A percentile compares a stretch with the other conserved stretches of the same genome.
Conservation (phyloP, 2,888 invertebrate genomes). For the Cryptus armator region DNA sequence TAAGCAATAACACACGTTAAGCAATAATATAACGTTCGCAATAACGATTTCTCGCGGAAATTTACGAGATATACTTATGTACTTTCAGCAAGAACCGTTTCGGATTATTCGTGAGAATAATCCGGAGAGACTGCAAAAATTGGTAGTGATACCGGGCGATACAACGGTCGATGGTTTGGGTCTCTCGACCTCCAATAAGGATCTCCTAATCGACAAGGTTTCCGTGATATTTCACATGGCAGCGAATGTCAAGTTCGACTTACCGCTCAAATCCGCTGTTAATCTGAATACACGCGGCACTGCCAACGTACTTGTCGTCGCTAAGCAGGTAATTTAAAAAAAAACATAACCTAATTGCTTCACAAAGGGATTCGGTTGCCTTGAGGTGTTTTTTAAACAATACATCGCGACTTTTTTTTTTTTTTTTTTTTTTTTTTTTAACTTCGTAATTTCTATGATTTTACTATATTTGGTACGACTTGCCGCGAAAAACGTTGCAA, state of each 20-base stretch:
- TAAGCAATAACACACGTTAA: too few relatives aligned
- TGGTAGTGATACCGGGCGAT: constrained; percentile 89
- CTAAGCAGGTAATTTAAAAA: constrained; percentile 79
- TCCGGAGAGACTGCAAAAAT: constrained; percentile 88
- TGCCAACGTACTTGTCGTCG: constrained; percentile 86
- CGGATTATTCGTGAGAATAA: constrained; percentile 85
- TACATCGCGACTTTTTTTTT: too few relatives aligned
- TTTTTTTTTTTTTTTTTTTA: too few relatives aligned
- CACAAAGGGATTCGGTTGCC: too few relatives aligned
- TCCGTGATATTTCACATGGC: constrained; percentile 94
- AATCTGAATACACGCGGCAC: constrained; percentile 89
- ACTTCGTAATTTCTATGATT: too few relatives aligned
- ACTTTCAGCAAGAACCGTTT: constrained; percentile 82
- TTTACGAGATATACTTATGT: neutral
- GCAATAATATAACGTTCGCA: neutral
- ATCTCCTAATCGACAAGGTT: constrained; percentile 87
- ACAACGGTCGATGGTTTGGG: constrained; percentile 88
- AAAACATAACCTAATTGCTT: neutral
- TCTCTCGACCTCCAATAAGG: constrained; percentile 87
- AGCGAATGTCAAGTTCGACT: constrained; percentile 93
- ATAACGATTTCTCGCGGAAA: neutral
- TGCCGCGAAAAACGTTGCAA: too few relatives aligned
- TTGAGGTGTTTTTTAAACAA: too few relatives aligned
- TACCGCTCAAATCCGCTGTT: constrained; percentile 88
- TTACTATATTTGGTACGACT: too few relatives aligned